Evolutionary conservation across 2,797 vertebrate species (phyloP).

Genomic region (Peromyscus nudipes): DNA sequence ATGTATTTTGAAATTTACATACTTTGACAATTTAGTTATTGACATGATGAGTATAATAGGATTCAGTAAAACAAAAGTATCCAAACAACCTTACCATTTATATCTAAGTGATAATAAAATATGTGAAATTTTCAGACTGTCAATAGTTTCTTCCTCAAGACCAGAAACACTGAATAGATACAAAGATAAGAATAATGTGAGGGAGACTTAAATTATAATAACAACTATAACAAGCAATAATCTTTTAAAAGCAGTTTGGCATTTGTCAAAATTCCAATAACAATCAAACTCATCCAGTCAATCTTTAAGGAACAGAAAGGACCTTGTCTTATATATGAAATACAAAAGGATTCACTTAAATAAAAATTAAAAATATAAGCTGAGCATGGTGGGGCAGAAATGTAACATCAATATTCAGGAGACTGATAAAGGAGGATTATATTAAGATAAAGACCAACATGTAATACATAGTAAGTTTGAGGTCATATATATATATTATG

Average conservation of each 20-base stretch:
- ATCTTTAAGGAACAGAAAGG: neutral
- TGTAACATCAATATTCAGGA: neutral
- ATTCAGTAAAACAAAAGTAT: neutral
- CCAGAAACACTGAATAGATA: neutral
- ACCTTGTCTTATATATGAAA: too few species aligned
- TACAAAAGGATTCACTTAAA: neutral
- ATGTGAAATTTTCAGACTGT: neutral
- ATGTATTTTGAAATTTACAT: neutral
- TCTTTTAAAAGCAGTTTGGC: neutral
- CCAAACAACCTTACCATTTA: neutral
- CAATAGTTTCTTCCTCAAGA: neutral
- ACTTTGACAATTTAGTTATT: neutral
- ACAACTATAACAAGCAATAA: too few species aligned
- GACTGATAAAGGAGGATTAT: neutral
- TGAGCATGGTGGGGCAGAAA: fast-evolving
- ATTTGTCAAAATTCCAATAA: too few species aligned
- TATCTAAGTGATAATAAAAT: neutral
- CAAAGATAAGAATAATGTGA: neutral
- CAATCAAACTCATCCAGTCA: neutral
- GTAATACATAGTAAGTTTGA: neutral
- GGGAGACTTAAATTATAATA: neutral
- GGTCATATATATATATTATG: neutral
- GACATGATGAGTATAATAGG: neutral
- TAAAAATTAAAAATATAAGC: neutral
- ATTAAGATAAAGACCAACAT: neutral